Conservation (phyloP, 2,888 invertebrate species). For the Anagyrus pseudococci region DNA sequence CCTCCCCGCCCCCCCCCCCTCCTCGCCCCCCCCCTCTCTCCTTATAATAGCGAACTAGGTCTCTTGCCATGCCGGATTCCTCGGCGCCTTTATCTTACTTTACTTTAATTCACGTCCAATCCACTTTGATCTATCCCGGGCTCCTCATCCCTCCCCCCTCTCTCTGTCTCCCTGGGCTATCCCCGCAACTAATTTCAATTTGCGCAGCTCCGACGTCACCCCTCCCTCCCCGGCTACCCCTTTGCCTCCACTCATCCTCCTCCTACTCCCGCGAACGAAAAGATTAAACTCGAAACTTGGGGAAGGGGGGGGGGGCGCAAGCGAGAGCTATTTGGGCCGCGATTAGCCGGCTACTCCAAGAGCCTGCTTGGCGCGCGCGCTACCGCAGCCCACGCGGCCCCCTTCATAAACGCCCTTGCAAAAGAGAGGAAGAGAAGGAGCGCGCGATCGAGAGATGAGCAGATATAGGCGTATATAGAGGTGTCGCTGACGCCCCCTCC, state of each 20-base stretch:
- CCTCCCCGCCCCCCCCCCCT: neutral
- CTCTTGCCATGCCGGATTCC: neutral
- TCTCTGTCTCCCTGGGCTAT: neutral
- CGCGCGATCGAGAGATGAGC: too few species aligned
- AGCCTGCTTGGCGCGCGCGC: too few species aligned
- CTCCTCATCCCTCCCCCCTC: neutral
- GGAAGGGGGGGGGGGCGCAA: too few species aligned
- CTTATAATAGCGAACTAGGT: conserved; percentile 1
- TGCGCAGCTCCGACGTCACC: conserved; percentile 6
- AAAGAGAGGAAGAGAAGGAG: too few species aligned
- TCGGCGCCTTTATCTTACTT: conserved; percentile 29
- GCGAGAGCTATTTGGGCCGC: conserved; percentile 21
- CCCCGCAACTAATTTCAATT: conserved; percentile 34
- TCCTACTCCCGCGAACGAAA: conserved; percentile 15
- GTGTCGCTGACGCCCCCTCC: too few species aligned
- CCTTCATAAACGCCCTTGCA: too few species aligned
- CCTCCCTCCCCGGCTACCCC: neutral
- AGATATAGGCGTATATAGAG: too few species aligned
- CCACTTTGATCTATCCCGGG: conserved; percentile 26
- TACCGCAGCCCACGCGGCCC: too few species aligned
- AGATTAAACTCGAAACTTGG: conserved; percentile 36
- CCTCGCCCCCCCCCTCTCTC: neutral
- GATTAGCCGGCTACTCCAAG: conserved; percentile 23
- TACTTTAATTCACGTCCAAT: conserved; percentile 26
- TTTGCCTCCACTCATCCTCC: neutral